phyloP scores from a whole-genome alignment of 2,888 invertebrate species.

The Hydropsyche betteni region DNA sequence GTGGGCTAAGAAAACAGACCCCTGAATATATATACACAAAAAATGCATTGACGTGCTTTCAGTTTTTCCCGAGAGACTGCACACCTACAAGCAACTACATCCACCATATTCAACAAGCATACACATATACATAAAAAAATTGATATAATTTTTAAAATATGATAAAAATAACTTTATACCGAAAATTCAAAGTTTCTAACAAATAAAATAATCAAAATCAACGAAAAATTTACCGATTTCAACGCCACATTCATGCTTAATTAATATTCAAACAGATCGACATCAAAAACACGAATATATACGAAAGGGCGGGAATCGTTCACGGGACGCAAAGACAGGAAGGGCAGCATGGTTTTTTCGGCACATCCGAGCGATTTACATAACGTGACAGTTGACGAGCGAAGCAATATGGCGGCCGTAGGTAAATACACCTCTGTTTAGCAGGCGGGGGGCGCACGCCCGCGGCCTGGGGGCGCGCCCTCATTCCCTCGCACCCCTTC shows the following conservation, averaged over 20 bases:
- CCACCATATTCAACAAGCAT: no score
- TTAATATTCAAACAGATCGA: no score
- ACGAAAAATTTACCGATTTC: no score
- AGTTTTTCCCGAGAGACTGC: slow-evolving; percentile 22
- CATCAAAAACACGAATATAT: slow-evolving; percentile 15
- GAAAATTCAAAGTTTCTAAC: no score
- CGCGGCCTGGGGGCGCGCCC: slow-evolving; percentile 25
- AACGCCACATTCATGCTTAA: no score
- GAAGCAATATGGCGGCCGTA: slow-evolving; percentile 51
- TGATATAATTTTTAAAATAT: no score
- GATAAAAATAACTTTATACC: no score
- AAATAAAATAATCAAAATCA: no score
- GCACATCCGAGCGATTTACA: slow-evolving; percentile 35
- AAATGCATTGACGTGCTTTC: slow-evolving; percentile 33
- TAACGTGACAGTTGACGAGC: slow-evolving; percentile 51
- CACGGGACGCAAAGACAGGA: background rate
- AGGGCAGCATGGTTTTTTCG: slow-evolving; percentile 28
- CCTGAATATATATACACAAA: slow-evolving; percentile 33
- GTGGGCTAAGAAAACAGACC: slow-evolving; percentile 46
- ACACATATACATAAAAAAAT: no score
- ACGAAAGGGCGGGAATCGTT: background rate
- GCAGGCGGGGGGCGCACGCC: slow-evolving; percentile 38
- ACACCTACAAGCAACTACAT: background rate
- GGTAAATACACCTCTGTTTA: slow-evolving; percentile 49
- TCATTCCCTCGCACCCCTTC: background rate